Base-by-base conservation (phyloP, 2,888 invertebrate species). In the Scaptomyza flava region DNA sequence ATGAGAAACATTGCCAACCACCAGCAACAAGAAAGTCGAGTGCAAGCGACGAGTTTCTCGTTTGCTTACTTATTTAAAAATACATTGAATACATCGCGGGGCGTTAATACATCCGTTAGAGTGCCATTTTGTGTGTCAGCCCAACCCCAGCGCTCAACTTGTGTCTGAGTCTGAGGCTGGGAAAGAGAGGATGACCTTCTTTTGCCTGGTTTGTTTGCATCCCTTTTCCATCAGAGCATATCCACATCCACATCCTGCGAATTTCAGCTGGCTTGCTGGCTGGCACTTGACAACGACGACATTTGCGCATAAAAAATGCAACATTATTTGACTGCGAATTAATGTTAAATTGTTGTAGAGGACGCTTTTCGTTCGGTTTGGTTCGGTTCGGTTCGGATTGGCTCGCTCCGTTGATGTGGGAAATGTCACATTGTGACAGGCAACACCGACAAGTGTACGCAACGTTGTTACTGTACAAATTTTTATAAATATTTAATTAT, bases 291-390 rank as follows among this genome's bases (percentile, higher is more conserved):
- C 90, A 89, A 89, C 89, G 89, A 89, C 90, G 84, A 89, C 89
- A 87, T 88, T 89, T 83, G 89, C 82, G 82, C 89, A 89, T 89
- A 84, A 90, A 90, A 89, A 87, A 90, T 90, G 89, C 88, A 90
- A 72, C 82, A 87, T 81, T 85, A 89, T 89, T 89, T 89, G 88
- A 90, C 87, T 90, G 81, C 77, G 86, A 89, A 90, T 90, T 89
- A 89, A 90, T 89, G 89, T 89, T 89, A 85, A 89, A 89, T 87
- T 81, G 81, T 81, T 90, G 82, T 80, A 78, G 41, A 41, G 76
- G 76, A 69, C 61, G 67, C 63, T 48, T 61, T 58, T 56, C 42
- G 36, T 12, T 48, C 45, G 42, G 68, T 42, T 60, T 50, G 50
- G 61, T 69, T 54, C 65, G 72, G 34, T 12, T 34, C 34, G 36